These are phyloP conservation scores for Calephelis virginiensis DNA, from an alignment of 1,140 invertebrate species.

Conservation along the genomic window DNA sequence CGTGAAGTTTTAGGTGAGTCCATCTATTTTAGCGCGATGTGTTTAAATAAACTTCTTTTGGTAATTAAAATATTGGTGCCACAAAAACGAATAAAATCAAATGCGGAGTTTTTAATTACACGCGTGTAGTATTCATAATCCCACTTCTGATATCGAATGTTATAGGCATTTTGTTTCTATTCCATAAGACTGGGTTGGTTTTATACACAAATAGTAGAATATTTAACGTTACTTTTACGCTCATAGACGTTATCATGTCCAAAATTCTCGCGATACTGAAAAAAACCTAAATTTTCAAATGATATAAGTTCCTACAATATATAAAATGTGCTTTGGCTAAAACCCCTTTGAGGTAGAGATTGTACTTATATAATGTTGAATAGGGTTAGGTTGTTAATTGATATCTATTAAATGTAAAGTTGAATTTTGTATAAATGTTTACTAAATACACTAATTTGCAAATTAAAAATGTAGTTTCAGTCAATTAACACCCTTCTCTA, in stretches of 20 bases:
- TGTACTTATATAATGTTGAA: conserved; percentile 53
- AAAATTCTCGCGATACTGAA: neutral
- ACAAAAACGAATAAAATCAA: too few species aligned
- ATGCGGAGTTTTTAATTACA: too few species aligned
- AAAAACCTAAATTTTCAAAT: neutral
- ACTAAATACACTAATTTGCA: conserved; percentile 72
- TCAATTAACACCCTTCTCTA: conserved; percentile 78
- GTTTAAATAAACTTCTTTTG: too few species aligned
- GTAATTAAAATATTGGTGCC: too few species aligned
- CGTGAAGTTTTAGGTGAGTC: too few species aligned
- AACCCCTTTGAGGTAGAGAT: conserved; percentile 54
- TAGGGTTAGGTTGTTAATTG: conserved; percentile 77
- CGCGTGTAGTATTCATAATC: too few species aligned
- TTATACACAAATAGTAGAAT: too few species aligned
- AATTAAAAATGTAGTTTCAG: conserved; percentile 75
- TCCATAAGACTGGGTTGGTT: too few species aligned
- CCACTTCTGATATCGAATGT: too few species aligned
- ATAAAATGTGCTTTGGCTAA: conserved; percentile 64
- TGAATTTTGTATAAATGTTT: conserved; percentile 73
- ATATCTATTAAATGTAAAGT: conserved; percentile 70
- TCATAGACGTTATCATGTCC: conserved; percentile 3
- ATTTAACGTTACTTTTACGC: too few species aligned
- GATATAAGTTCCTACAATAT: neutral
- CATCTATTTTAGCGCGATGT: too few species aligned
- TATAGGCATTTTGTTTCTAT: too few species aligned